Evolutionary conservation across 2,888 invertebrate species (phyloP).

Genomic region (Mycalesis mineus): DNA sequence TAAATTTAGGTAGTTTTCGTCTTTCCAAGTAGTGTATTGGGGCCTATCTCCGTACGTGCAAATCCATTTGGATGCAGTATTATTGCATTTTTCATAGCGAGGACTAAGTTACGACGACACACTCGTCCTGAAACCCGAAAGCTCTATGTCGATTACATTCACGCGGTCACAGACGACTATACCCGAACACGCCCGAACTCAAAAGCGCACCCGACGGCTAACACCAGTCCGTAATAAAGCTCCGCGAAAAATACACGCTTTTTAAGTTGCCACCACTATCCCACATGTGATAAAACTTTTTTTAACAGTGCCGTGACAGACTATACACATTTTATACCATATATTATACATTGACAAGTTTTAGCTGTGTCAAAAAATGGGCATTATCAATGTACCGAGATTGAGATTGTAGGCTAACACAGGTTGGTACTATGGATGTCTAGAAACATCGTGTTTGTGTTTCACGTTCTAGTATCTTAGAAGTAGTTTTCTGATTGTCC

Average conservation of each 20-base stretch:
- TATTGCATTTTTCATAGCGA: conserved; percentile 18
- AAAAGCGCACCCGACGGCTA: neutral
- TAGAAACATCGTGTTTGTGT: conserved; percentile 9
- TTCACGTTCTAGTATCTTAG: conserved; percentile 7
- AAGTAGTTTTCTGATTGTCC: neutral
- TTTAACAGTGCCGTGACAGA: conserved; percentile 48
- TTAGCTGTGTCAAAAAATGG: conserved; percentile 45
- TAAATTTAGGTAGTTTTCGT: neutral
- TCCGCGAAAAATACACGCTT: conserved; percentile 41
- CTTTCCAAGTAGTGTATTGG: neutral
- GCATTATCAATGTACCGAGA: conserved; percentile 37
- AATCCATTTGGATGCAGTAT: conserved; percentile 9
- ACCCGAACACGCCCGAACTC: conserved; percentile 1
- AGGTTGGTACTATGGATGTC: conserved; percentile 34
- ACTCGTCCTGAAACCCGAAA: conserved; percentile 27
- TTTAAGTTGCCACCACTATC: conserved; percentile 33
- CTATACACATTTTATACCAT: conserved; percentile 30
- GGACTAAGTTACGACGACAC: conserved; percentile 18
- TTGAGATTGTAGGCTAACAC: conserved; percentile 41
- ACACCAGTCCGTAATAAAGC: conserved; percentile 51
- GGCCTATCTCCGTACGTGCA: neutral
- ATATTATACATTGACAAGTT: conserved; percentile 32
- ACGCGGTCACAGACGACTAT: conserved; percentile 3
- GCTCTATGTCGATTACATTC: conserved; percentile 29
- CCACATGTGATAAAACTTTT: conserved; percentile 65